Percentiles rank a stretch among this genome's conserved stretches.
Conservation (phyloP, 2,113 vertebrate genomes). For the Anarrhichthys ocellatus region DNA sequence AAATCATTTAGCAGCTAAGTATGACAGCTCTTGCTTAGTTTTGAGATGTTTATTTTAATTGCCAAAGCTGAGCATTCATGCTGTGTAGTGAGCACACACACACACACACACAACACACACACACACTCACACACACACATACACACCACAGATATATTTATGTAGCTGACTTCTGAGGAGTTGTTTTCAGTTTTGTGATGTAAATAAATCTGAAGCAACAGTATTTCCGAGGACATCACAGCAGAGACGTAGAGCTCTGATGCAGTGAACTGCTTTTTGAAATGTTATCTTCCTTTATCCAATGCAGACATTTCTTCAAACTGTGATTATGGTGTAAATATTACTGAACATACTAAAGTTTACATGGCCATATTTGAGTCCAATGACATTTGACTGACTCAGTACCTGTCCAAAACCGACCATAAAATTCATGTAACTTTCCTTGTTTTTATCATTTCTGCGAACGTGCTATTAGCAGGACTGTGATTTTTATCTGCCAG, state of each 20-base stretch:
- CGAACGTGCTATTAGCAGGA: constrained; percentile 21
- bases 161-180: constrained; percentile 50
- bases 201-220: constrained; percentile 9
- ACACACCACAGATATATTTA: constrained; percentile 28
- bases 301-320: constrained; percentile 41
- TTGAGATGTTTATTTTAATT: constrained; percentile 44
- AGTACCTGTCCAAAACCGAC: not conserved
- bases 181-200: constrained; percentile 1
- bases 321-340: constrained; percentile 68
- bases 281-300: constrained; percentile 35
- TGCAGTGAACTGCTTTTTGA: not conserved
- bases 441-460: constrained; percentile 28
- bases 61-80: constrained; percentile 67
- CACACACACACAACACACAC: constrained; percentile 5
- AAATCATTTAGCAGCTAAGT: constrained; percentile 51
- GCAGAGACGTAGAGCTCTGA: constrained; percentile 24
- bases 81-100: constrained; percentile 39
- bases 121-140: not conserved
- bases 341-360: constrained; percentile 34
- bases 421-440: constrained; percentile 9
- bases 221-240: constrained; percentile 21
- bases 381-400: not conserved
- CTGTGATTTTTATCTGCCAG: constrained; percentile 46
- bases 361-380: constrained; percentile 25
- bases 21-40: constrained; percentile 57